phyloP scores from a whole-genome alignment of 1,140 invertebrate genomes.

The Drosophila tani region DNA sequence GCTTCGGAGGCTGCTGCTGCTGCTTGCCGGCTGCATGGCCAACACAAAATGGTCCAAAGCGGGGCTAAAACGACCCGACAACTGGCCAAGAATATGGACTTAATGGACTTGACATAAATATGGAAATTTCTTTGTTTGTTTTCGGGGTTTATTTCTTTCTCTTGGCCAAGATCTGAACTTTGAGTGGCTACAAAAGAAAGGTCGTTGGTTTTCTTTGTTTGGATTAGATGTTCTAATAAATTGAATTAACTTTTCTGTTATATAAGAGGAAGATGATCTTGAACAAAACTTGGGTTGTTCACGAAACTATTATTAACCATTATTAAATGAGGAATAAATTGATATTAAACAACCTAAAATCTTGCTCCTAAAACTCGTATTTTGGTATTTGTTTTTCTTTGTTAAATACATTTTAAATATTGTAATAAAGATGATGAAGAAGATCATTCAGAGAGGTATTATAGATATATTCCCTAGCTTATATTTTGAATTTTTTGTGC shows the following conservation, averaged over 20 bases:
- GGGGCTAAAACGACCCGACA: conserved; percentile 22
- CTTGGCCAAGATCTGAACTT: conserved; percentile 25
- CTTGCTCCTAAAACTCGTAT: neutral
- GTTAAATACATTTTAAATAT: neutral
- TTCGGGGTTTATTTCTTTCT: conserved; percentile 37
- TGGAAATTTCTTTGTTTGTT: conserved; percentile 55
- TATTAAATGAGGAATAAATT: too few species aligned
- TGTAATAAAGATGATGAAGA: neutral
- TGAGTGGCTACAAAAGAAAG: conserved; percentile 26
- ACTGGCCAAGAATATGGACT: conserved; percentile 42
- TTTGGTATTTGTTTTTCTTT: neutral
- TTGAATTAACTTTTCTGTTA: conserved; percentile 10
- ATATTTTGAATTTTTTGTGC: neutral
- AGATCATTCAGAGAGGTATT: neutral
- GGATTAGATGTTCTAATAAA: conserved; percentile 26
- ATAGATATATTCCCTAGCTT: neutral
- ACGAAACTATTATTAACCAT: too few species aligned
- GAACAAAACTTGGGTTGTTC: too few species aligned
- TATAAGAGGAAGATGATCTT: conserved; percentile 1
- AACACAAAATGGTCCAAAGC: conserved; percentile 55
- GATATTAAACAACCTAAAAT: too few species aligned
- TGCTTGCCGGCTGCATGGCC: conserved; percentile 37
- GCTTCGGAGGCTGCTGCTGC: conserved; percentile 50
- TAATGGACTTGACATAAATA: conserved; percentile 80
- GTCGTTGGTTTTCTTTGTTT: conserved; percentile 34